phyloP scores from a whole-genome alignment of 2,113 vertebrate genomes.

The Salminus brasiliensis region DNA sequence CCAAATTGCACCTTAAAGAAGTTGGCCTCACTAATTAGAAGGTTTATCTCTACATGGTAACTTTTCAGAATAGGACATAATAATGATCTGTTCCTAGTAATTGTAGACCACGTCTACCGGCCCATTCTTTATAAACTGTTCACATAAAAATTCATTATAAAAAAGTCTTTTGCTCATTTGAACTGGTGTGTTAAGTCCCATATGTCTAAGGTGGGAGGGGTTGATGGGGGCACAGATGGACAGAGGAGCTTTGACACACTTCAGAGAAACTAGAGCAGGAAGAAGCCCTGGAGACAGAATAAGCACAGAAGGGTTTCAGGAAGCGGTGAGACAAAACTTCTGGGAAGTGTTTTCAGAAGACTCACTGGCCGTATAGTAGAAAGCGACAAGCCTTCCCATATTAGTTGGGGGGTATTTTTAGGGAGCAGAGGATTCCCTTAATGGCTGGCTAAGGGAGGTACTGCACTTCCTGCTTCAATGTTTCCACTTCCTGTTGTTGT shows the following conservation, averaged over 20 bases:
- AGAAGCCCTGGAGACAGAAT: conserved; percentile 22
- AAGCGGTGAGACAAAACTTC: conserved; percentile 28
- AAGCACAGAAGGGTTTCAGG: conserved; percentile 15
- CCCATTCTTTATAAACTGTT: neutral
- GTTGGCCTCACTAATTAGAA: too few species aligned
- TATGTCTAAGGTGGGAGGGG: neutral
- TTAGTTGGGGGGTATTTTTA: conserved; percentile 61
- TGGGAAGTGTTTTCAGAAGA: conserved; percentile 23
- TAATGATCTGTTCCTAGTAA: too few species aligned
- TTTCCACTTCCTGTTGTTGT: conserved; percentile 73
- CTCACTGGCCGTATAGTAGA: conserved; percentile 43
- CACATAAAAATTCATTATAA: too few species aligned
- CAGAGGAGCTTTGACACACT: conserved; percentile 19
- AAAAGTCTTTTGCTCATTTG: neutral
- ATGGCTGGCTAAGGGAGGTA: conserved; percentile 47
- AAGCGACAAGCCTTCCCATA: conserved; percentile 40
- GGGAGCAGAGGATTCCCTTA: conserved; percentile 60
- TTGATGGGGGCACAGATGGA: neutral
- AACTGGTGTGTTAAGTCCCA: neutral
- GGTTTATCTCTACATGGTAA: too few species aligned
- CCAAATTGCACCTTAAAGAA: too few species aligned
- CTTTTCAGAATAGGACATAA: too few species aligned
- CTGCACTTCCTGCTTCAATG: conserved; percentile 65
- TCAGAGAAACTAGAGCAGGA: conserved; percentile 35
- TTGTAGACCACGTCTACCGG: neutral